A percentile compares a stretch with the other conserved stretches of the same genome.
phyloP scores from a whole-genome alignment of 2,888 invertebrate species.

The Lepidocyrtinus sp. region DNA sequence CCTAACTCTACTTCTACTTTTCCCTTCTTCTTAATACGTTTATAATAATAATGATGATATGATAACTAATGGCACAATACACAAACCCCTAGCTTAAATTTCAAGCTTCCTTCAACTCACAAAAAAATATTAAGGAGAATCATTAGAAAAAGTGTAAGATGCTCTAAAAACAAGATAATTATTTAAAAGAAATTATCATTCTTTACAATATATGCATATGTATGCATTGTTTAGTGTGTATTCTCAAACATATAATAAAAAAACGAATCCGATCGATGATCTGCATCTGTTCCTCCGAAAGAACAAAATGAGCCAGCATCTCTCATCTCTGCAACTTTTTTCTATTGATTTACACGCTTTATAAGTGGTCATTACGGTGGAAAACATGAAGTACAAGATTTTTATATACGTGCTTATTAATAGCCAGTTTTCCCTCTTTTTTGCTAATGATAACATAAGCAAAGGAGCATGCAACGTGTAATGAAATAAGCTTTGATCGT shows the following conservation, averaged over 20 bases:
- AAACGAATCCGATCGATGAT: background rate
- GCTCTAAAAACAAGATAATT: constrained; percentile 25
- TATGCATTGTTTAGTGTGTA: no score
- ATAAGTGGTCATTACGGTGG: background rate
- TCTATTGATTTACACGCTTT: constrained; percentile 22
- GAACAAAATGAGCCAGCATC: background rate
- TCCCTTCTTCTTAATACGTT: constrained; percentile 36
- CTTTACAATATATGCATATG: constrained; percentile 16
- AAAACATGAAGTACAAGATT: constrained; percentile 14
- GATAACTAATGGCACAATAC: constrained; percentile 31
- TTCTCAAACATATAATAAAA: no score
- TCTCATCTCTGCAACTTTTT: background rate
- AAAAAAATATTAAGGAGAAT: background rate
- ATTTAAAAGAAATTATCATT: background rate
- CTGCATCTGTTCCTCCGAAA: background rate
- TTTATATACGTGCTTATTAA: constrained; percentile 43
- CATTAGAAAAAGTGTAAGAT: background rate
- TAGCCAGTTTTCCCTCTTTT: constrained; percentile 23
- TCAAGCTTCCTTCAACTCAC: background rate
- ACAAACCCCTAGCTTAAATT: background rate
- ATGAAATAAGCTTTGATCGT: background rate
- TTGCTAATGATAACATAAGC: constrained; percentile 57
- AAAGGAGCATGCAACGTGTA: constrained; percentile 32
- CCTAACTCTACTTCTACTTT: constrained; percentile 8
- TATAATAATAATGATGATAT: constrained; percentile 36